Conservation (phyloP, 2,113 vertebrate species). For the Daubentonia madagascariensis region DNA sequence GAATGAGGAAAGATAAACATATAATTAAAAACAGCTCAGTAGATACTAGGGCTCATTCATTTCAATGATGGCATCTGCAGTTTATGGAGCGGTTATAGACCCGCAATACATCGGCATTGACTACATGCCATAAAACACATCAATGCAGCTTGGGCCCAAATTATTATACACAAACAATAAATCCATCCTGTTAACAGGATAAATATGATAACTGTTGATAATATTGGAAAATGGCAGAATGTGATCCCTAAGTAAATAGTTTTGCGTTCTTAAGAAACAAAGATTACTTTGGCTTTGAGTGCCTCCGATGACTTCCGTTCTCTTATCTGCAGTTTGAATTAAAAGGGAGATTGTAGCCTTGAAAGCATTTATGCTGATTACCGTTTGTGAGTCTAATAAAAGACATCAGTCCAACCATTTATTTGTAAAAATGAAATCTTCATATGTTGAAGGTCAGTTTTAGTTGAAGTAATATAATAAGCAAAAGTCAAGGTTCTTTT, state of each 20-base stretch:
- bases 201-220: constrained; percentile 80
- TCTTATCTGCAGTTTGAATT: constrained; percentile 72
- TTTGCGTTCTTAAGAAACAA: constrained; percentile 63
- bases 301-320: constrained; percentile 57
- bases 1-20: constrained; percentile 84
- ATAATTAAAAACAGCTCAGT: constrained; percentile 85
- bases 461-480: constrained; percentile 81
- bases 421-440: constrained; percentile 82
- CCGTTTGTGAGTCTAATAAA: constrained; percentile 81
- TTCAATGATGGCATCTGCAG: constrained; percentile 75
- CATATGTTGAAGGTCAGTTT: constrained; percentile 82
- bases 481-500: constrained; percentile 82
- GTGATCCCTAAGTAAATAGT: constrained; percentile 53
- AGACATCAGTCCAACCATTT: constrained; percentile 72
- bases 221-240: constrained; percentile 64
- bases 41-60: constrained; percentile 80
- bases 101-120: constrained; percentile 76
- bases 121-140: constrained; percentile 84
- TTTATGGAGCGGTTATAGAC: constrained; percentile 82
- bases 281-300: constrained; percentile 71
- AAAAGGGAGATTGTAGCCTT: constrained; percentile 75
- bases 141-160: constrained; percentile 72
- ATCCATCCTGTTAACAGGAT: constrained; percentile 82
- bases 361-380: constrained; percentile 78
- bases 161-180: constrained; percentile 84